Percentiles rank a stretch among this genome's conserved stretches.
Conservation (phyloP, 1,140 invertebrate species). For the Hylaeus anthracinus region DNA sequence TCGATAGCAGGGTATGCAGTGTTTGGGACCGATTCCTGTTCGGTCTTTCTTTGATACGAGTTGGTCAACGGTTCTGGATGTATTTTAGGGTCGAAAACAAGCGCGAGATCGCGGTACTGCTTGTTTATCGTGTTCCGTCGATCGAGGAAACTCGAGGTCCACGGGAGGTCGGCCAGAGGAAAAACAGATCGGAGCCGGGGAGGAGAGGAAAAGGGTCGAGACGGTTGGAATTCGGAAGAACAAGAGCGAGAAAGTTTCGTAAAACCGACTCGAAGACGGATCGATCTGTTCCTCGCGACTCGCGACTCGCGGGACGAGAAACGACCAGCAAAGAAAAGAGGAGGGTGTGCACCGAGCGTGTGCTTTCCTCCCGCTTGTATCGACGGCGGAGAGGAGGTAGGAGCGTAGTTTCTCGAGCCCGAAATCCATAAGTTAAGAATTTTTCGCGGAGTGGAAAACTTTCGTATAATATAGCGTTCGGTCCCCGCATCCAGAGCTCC, state of each 20-base stretch:
- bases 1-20: too few species aligned
- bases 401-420: constrained; percentile 65
- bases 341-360: background rate
- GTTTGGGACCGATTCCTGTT: too few species aligned
- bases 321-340: background rate
- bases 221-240: background rate
- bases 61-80: too few species aligned
- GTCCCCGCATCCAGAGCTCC: constrained; percentile 58
- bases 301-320: background rate
- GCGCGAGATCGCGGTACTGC: background rate
- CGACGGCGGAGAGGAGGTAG: background rate
- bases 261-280: constrained; percentile 1
- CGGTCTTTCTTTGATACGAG: too few species aligned
- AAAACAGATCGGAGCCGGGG: too few species aligned
- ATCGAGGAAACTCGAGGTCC: background rate
- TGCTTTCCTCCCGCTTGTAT: constrained; percentile 32
- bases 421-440: constrained; percentile 80
- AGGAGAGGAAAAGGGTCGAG: too few species aligned
- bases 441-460: constrained; percentile 78
- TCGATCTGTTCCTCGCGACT: constrained; percentile 3
- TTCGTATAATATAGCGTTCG: constrained; percentile 75
- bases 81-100: too few species aligned
- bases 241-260: background rate
- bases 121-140: background rate
- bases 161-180: background rate